Base-by-base conservation (phyloP, 2,888 invertebrate genomes). In the Unio delphinus region DNA sequence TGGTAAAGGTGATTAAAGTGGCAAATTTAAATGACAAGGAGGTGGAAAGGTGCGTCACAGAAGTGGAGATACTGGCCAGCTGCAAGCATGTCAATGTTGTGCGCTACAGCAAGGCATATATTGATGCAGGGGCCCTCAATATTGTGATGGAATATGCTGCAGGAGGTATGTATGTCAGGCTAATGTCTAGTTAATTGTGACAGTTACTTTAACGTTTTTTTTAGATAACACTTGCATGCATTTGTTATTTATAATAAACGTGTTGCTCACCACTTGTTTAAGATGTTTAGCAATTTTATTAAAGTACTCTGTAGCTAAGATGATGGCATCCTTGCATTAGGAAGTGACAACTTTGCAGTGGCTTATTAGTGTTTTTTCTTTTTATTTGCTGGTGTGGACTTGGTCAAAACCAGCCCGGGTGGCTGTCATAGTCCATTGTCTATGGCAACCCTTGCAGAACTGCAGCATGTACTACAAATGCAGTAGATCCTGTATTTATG, bases 121-220 rank as follows among this genome's bases (percentile, higher is more conserved):
- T 86, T 0, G 81, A 79, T n/a, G 73, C 74, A 6, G 81, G 79
- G 8, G 59, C 71, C 58, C 76, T 88, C 3, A 78, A 82, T 64
- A 87, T 88, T 34, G 81, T 82, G 11, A 88, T 88, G 88, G 86
- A 87, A 65, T 86, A 84, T 75, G 88, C 87, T 1, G 80, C 83
- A 54, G 80, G 80, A 68, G 89, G 89, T 88, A 79, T 65, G 69
- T 64, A 18, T 54, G 45, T 54, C 4, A 15, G 17, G 17, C 20
- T 34, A 62, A 62, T 17, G 17, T 45, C 15, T 11, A 15, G 45
- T 45, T 45, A 45, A 45, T 3, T 45, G 45, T 45, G 45, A 15
- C 15, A 45, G 1, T 11, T 45, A 45, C 45, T 45, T 11, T 11
- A 45, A 45, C 45, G 3, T 45, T 11, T 11, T 45, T 45, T 45